Base-by-base conservation (phyloP, 2,113 vertebrate genomes). In the Pelobates fuscus region DNA sequence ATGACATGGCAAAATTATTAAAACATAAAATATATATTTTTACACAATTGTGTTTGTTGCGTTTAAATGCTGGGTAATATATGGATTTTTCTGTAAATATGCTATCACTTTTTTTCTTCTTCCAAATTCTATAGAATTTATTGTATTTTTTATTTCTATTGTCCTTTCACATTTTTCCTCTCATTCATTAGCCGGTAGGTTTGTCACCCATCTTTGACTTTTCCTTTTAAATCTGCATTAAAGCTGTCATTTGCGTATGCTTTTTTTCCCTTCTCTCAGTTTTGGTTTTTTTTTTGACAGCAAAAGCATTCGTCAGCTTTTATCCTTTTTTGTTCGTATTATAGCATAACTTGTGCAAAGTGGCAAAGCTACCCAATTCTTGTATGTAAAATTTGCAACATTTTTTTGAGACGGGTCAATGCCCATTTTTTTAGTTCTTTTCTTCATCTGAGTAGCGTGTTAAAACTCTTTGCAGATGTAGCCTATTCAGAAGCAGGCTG, bases 381-480 rank as follows among this genome's bases (percentile, higher is more conserved):
- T 84, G 90, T 90, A 89, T 94, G 89, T 93, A 94, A 94, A 94
- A 95, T 95, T 92, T 94, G 92, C 93, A 93, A 90, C 90, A 92
- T 93, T 94, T 95, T 89, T 92, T 93, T 90, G 92, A 95, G 95
- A 96, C 93, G 96, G 96, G 96, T 98, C 96, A 98, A 88, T 96
- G 96, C 93, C 92, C 97, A 96, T 95, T 95, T 94, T 89, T 67
- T 88, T 87, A 89, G 88, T 89, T 90, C 93, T 89, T 93, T 93
- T 92, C 91, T 93, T 92, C 86, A 92, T 91, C 85, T 92, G 92
- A 93, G 92, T 90, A 93, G 89, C 92, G 91, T 93, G 92, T 88
- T 93, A 92, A 93, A 92, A 92, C 92, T 95, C 94, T 95, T 91
- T 97, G 94, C 95, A 97, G 96, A 98, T 97, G 96, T 95, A 85